Evolutionary conservation across 1,140 invertebrate species (phyloP).

Genomic region (silkworm (Bombyx mori)): ASM3026992v2 NC_085112.1:16536501-16537000

Average conservation of each 20-base stretch:
- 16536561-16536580: neutral
- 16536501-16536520: constrained; percentile 11
- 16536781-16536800: constrained; percentile 4
- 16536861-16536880: constrained; percentile 1
- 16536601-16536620: neutral
- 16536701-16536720: constrained; percentile 3
- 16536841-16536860: constrained; percentile 1
- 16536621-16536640: constrained; percentile 13
- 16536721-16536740: neutral
- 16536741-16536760: neutral
- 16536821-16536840: constrained; percentile 3
- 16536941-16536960: neutral
- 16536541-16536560: constrained; percentile 10
- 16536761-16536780: neutral
- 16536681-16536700: constrained; percentile 10
- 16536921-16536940: neutral
- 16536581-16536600: too few relatives aligned
- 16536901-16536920: neutral
- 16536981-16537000: neutral
- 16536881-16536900: neutral
- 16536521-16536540: constrained; percentile 6
- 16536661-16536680: constrained; percentile 28
- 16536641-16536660: constrained; percentile 23
- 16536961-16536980: neutral
- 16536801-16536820: constrained; percentile 1